A percentile compares a stretch with the other conserved stretches of the same genome.
These are phyloP conservation scores for Anarrhichthys ocellatus DNA, from an alignment of 2,113 vertebrate genomes.

Conservation along the genomic window DNA sequence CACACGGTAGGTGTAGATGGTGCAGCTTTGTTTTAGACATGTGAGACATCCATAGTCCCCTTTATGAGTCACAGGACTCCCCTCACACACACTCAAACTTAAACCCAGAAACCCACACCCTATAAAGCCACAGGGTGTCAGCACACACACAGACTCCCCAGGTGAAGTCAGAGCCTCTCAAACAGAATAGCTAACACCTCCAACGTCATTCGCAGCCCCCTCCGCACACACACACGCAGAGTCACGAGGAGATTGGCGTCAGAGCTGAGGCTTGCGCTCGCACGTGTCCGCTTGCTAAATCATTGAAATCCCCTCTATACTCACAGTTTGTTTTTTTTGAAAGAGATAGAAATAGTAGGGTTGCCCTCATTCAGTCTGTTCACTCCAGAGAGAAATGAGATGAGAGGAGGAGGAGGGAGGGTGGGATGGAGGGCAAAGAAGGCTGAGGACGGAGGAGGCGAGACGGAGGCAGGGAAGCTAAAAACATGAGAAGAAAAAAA, in stretches of 20 bases:
- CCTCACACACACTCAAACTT: background rate
- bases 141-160: slow-evolving; percentile 33
- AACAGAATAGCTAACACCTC: slow-evolving; percentile 75
- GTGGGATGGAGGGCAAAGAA: background rate
- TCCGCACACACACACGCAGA: background rate
- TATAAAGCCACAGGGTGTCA: slow-evolving; percentile 41
- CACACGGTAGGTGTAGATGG: background rate
- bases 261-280: slow-evolving; percentile 47
- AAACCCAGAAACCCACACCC: slow-evolving; percentile 18
- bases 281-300: slow-evolving; percentile 36
- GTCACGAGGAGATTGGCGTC: slow-evolving; percentile 72
- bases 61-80: slow-evolving; percentile 57
- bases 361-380: slow-evolving; percentile 80
- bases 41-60: background rate
- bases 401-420: background rate
- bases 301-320: slow-evolving; percentile 56
- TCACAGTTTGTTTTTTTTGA: slow-evolving; percentile 21
- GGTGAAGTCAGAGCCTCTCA: slow-evolving; percentile 61
- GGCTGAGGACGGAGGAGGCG: background rate
- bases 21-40: slow-evolving; percentile 1
- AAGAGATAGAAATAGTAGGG: slow-evolving; percentile 44
- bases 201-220: slow-evolving; percentile 60
- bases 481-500: background rate
- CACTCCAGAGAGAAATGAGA: slow-evolving; percentile 37
- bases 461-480: slow-evolving; percentile 11